Evolutionary conservation across 1,140 invertebrate species (phyloP).

Genomic region (Archegozetes longisetosus): DNA sequence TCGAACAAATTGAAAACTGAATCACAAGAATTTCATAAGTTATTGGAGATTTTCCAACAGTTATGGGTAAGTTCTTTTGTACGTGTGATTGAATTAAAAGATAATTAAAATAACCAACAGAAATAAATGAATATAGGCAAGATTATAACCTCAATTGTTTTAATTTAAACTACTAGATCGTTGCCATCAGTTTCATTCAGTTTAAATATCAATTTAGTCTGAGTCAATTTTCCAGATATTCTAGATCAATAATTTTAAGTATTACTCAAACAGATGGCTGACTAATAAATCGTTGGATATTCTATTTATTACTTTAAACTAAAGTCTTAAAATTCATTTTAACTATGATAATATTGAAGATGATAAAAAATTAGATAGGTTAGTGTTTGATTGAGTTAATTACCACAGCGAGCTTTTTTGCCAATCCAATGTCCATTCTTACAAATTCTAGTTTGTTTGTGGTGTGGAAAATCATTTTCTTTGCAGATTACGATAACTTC

Average conservation of each 20-base stretch:
- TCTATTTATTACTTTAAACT: background rate
- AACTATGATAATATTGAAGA: background rate
- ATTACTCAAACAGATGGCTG: background rate
- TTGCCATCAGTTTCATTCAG: no score
- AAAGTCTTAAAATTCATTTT: background rate
- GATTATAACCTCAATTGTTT: no score
- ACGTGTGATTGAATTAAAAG: no score
- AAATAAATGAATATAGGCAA: no score
- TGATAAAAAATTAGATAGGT: background rate
- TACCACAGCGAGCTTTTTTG: background rate
- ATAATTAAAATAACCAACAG: no score
- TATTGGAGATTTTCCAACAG: no score
- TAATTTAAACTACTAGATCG: no score
- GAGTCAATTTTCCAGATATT: background rate
- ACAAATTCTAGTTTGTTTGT: background rate
- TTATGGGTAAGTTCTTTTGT: no score
- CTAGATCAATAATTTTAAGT: background rate
- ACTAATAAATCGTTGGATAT: background rate
- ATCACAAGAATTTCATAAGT: background rate
- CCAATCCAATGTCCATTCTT: background rate
- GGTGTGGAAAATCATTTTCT: no score
- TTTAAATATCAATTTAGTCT: background rate
- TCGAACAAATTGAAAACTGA: background rate
- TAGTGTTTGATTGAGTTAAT: background rate
- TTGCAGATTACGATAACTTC: no score